Evolutionary conservation across 2,797 vertebrate genomes (phyloP).

Genomic region (Anabas testudineus): DNA sequence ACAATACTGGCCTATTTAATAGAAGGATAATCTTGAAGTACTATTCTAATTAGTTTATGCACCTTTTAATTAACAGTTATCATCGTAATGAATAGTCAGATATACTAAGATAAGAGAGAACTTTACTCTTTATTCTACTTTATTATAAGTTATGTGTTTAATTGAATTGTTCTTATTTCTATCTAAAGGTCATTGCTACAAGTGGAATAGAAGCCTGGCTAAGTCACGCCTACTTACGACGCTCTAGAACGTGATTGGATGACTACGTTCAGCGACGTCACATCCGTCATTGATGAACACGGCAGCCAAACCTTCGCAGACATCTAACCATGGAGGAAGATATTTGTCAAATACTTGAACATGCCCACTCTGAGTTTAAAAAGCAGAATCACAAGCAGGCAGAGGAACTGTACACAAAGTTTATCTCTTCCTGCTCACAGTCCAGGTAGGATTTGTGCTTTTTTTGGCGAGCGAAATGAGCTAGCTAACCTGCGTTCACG

Average conservation of each 20-base stretch:
- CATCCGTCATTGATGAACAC: constrained; percentile 30
- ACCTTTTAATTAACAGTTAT: background rate
- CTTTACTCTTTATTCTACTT: no score
- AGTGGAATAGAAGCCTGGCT: background rate
- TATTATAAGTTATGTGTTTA: no score
- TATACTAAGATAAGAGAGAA: background rate
- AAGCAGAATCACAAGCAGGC: constrained; percentile 70
- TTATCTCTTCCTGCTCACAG: constrained; percentile 76
- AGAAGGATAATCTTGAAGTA: no score
- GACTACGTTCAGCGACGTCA: background rate
- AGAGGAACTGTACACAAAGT: constrained; percentile 81
- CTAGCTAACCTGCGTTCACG: background rate
- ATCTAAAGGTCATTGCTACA: no score
- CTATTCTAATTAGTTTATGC: background rate
- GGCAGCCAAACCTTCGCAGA: background rate
- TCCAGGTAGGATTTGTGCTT: constrained; percentile 74
- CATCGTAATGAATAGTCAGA: no score
- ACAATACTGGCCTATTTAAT: background rate
- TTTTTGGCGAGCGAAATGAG: background rate
- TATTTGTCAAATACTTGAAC: constrained; percentile 43
- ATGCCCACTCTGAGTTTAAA: constrained; percentile 78
- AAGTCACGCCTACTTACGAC: constrained; percentile 3
- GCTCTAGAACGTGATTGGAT: constrained; percentile 39
- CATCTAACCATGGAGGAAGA: constrained; percentile 57
- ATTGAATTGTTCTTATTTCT: no score